These are phyloP conservation scores for Meloidogyne exigua DNA, from an alignment of 1,140 invertebrate species.

Conservation along the genomic window DNA sequence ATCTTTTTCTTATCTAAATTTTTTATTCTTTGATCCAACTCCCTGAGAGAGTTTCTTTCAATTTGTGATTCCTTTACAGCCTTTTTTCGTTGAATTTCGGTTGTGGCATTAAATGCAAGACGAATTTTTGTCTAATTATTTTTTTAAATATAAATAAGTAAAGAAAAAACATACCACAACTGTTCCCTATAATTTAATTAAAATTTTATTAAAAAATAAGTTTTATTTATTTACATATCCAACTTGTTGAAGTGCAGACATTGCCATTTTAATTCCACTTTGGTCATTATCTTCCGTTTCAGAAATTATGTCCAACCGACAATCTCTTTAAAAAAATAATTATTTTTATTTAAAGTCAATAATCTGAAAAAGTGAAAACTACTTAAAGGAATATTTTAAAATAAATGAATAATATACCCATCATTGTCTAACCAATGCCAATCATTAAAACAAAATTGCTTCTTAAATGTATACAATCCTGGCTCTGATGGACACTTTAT, in stretches of 20 bases:
- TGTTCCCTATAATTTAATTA: slow-evolving; percentile 51
- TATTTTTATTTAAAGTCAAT: no score
- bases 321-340: slow-evolving; percentile 35
- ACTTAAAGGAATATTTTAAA: no score
- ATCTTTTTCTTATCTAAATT: slow-evolving; percentile 19
- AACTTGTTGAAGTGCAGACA: slow-evolving; percentile 59
- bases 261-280: slow-evolving; percentile 57
- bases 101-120: slow-evolving; percentile 59
- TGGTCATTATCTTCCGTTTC: slow-evolving; percentile 40
- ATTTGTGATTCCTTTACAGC: slow-evolving; percentile 58
- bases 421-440: slow-evolving; percentile 59
- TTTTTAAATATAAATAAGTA: background rate
- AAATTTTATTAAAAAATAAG: slow-evolving; percentile 8
- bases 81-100: slow-evolving; percentile 47
- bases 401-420: slow-evolving; percentile 36
- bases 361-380: no score
- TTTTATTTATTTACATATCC: slow-evolving; percentile 56
- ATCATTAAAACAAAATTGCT: slow-evolving; percentile 64
- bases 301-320: slow-evolving; percentile 59
- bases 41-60: slow-evolving; percentile 50
- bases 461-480: slow-evolving; percentile 62
- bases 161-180: slow-evolving; percentile 45
- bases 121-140: slow-evolving; percentile 47
- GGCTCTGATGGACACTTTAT: slow-evolving; percentile 57
- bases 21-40: slow-evolving; percentile 47